Base-by-base conservation (phyloP, 1,140 invertebrate genomes). In the Neodiprion lecontei region DNA sequence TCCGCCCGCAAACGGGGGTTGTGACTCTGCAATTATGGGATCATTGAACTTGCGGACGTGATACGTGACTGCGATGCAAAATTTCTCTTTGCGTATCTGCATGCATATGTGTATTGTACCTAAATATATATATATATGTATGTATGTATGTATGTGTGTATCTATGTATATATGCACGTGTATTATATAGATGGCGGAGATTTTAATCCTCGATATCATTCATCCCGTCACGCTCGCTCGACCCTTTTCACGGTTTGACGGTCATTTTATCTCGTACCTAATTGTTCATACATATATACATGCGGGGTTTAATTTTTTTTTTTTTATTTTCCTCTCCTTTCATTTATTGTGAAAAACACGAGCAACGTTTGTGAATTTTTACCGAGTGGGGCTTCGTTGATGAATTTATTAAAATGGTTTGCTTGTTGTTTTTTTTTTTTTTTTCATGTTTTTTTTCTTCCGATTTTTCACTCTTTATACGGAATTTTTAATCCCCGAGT, bases 151-250 rank as follows among this genome's bases (percentile, higher is more conserved):
- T 40, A 40, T 40, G 5, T 40, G 5, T 40, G 5, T 40, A 40
- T 4, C 1, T 40, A 40, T 40, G 5, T 40, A 40, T 40, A 40
- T 40, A 40, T 40, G 5, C 28, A 40, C 17, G 17, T 21, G 17
- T 21, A 21, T 21, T 21, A 21, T 40, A 40, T 40, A 40, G 28
- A 40, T 40, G 28, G 28, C 28, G 11, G n/a, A 12, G 53, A 17
- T 61, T 61, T 61, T 61, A 61, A 61, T 61, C 53, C 53, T 61
- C n/a, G 53, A 61, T 61, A 12, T 61, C 53, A 61, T 61, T 61
- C 11, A 17, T 61, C 53, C 11, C 53, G 53, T 61, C 53, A 61
- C 53, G 53, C 53, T 61, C 53, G 28, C 28, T 61, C 53, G 53
- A 61, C 53, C 53, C 53, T 61, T 61, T 61, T 61, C 53, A 61